These are phyloP conservation scores for Sternotherus odoratus DNA, from an alignment of 2,797 vertebrate genomes.

Conservation along the genomic window DNA sequence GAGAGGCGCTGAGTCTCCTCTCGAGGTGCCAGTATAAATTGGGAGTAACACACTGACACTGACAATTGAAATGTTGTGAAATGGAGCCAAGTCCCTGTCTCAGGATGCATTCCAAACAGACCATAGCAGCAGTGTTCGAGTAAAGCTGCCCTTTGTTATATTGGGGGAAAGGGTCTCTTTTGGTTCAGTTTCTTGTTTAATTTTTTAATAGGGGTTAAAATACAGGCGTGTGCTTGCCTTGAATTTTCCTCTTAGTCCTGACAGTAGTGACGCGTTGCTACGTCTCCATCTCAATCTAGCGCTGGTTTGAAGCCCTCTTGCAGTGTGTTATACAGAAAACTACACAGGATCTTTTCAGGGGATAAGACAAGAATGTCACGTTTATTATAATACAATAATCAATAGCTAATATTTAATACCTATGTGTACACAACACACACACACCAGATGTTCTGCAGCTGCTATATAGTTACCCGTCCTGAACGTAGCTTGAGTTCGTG, in stretches of 20 bases:
- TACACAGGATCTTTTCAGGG: too few relatives aligned
- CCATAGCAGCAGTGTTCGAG: background rate
- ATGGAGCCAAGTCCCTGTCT: background rate
- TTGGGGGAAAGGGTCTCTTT: background rate
- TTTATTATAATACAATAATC: too few relatives aligned
- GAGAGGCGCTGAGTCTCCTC: too few relatives aligned
- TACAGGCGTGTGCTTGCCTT: background rate
- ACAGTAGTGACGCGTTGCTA: background rate
- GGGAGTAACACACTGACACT: background rate
- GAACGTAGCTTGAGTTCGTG: too few relatives aligned
- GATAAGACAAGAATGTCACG: too few relatives aligned
- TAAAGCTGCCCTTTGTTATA: background rate
- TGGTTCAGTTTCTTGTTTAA: background rate
- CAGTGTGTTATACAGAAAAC: too few relatives aligned
- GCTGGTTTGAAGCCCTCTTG: background rate
- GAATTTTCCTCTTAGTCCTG: background rate
- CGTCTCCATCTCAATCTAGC: background rate
- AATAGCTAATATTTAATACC: too few relatives aligned
- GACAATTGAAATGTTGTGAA: background rate
- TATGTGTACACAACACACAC: too few relatives aligned
- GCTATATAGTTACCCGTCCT: too few relatives aligned
- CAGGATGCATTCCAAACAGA: background rate
- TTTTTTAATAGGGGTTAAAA: background rate
- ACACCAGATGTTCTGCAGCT: too few relatives aligned
- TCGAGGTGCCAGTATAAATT: background rate